Evolutionary conservation across 2,888 invertebrate genomes (phyloP), one percentile per base, ranked within the genome.

Genomic region (Tetramorium bicarinatum): DNA sequence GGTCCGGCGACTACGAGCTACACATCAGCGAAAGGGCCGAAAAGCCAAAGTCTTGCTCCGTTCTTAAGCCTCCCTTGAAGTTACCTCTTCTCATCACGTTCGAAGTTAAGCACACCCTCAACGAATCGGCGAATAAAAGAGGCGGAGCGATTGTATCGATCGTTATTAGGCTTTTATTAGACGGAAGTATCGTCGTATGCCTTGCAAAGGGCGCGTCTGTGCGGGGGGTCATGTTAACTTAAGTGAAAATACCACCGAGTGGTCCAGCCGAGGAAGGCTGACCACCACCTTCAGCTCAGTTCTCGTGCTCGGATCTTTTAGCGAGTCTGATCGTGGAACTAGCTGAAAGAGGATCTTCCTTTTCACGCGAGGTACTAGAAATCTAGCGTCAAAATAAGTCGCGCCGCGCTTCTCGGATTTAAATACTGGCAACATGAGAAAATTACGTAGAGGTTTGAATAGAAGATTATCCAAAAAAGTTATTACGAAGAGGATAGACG

Each of bases 81-180:
- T 62, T 47, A 34, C 34, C 38, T 41, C 13, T 41, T 54, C 54
- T 67, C 15, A 1, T 6, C 18, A 56, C 15, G 29, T 44, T 49
- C 29, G 25, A 71, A 80, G 79, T 49, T 38, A 80, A 71, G 79
- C 79, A 71, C 47, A 80, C 18, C 59, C 49, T 13, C 13, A 38
- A 80, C 71, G 79, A 71, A 71, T 59, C 79, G 79, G 21, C 66
- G 52, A 11, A 13, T 25, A 25, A 71, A 71, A 84, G 86, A 87
- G 84, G 85, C 86, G 82, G 62, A 66, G 88, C 88, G 85, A 87
- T 90, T 56, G 47, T 93, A 93, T 93, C 91, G 93, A 93, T 90
- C 93, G 92, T 90, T 91, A 91, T 92, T 93, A 91, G 91, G 92
- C 93, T 93, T 93, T 93, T 93, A 94, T 94, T 93, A 91, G 93